These are phyloP conservation scores for Agonopterix arenella DNA, from an alignment of 2,888 invertebrate species.

Conservation along the genomic window DNA sequence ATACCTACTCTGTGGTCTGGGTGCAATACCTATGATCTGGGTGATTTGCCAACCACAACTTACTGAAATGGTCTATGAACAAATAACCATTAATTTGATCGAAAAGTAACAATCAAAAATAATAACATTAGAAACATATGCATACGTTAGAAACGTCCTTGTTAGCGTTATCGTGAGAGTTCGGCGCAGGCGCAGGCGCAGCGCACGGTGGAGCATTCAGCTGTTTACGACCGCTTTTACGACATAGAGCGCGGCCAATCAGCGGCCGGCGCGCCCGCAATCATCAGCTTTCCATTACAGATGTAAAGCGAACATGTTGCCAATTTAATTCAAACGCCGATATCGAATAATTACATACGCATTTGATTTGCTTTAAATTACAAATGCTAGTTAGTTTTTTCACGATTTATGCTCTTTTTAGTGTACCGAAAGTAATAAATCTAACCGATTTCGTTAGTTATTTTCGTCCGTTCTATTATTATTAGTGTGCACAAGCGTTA, in stretches of 20 bases:
- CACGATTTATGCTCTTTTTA: too few species aligned
- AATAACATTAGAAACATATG: background rate
- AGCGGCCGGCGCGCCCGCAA: slow-evolving; percentile 18
- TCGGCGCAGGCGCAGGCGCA: slow-evolving; percentile 1
- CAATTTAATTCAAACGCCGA: slow-evolving; percentile 11
- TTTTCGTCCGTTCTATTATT: too few species aligned
- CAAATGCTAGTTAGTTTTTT: background rate
- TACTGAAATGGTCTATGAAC: too few species aligned
- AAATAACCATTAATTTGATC: background rate
- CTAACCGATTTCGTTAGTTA: too few species aligned
- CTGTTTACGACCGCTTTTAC: slow-evolving; percentile 13
- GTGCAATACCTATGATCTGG: too few species aligned
- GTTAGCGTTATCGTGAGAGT: slow-evolving; percentile 8
- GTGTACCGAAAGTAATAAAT: too few species aligned
- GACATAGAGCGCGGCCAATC: slow-evolving; percentile 26
- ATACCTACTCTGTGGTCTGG: too few species aligned
- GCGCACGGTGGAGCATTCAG: slow-evolving; percentile 8
- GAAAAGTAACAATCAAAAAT: too few species aligned
- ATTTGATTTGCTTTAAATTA: slow-evolving; percentile 20
- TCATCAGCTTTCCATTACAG: slow-evolving; percentile 21
- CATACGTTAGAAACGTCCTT: slow-evolving; percentile 2
- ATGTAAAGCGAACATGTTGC: slow-evolving; percentile 16
- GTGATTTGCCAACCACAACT: too few species aligned
- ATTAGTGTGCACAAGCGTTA: too few species aligned
- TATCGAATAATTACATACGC: slow-evolving; percentile 31